Percentiles rank a stretch among this genome's conserved stretches.
Conservation (phyloP, 2,888 invertebrate genomes). For the Nysson spinosus region DNA sequence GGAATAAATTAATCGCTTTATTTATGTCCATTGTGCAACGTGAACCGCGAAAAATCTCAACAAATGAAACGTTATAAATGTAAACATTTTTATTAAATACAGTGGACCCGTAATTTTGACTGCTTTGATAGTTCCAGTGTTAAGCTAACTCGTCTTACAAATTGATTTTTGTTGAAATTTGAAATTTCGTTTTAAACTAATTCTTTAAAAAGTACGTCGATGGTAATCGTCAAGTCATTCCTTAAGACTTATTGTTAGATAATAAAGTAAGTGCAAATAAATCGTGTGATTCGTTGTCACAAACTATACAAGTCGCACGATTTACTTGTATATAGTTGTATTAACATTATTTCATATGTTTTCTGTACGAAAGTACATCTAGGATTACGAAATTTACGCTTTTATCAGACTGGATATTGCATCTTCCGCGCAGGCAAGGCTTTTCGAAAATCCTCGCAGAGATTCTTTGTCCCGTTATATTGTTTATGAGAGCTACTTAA, state of each 20-base stretch:
- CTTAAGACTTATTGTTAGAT: conserved; percentile 44
- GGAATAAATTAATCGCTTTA: too few species aligned
- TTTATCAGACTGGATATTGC: conserved; percentile 41
- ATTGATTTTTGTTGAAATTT: too few species aligned
- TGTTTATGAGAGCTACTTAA: neutral
- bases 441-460: conserved; percentile 23
- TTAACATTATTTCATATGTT: conserved; percentile 31
- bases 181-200: too few species aligned
- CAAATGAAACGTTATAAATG: too few species aligned
- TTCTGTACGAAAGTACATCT: conserved; percentile 32
- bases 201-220: conserved; percentile 26
- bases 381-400: conserved; percentile 41
- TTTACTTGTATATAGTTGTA: conserved; percentile 10
- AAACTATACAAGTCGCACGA: neutral
- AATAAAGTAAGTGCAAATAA: conserved; percentile 19
- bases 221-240: conserved; percentile 53
- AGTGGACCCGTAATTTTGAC: too few species aligned
- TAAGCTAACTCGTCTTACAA: too few species aligned
- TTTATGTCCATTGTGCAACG: too few species aligned
- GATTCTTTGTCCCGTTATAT: neutral
- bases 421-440: conserved; percentile 36
- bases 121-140: too few species aligned
- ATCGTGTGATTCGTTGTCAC: conserved; percentile 23
- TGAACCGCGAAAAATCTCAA: too few species aligned
- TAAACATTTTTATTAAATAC: too few species aligned